Evolutionary conservation across 2,888 invertebrate genomes (phyloP), one percentile per base, ranked within the genome.

Genomic region (Tinea trinotella): DNA sequence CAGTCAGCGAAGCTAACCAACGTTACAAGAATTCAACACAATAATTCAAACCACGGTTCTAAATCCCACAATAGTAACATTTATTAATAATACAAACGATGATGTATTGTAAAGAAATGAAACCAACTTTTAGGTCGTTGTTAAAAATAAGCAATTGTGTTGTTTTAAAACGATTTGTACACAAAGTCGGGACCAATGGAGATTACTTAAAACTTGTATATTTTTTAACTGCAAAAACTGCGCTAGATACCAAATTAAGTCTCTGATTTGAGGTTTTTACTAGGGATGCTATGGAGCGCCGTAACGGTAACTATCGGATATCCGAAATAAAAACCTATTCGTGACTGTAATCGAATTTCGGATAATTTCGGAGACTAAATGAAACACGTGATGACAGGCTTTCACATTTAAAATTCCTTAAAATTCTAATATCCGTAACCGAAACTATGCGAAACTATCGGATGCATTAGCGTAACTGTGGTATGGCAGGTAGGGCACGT

Each of bases 201-300:
- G 46, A 46, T 46, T 46, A 46, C 19, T 46, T 17, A 46, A 46
- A 46, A 46, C 46, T 46, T 40, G 40, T 40, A 18, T 19, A 19
- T 46, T 46, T 46, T 40, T 3, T 17, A 19, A 46, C 46, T 19
- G 15, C 18, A 46, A 40, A 30, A 12, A n/a, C 18, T 46, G 46
- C 46, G 19, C 46, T 10, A 46, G 46, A 2, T 19, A 19, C 46
- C 13, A 40, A 40, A 40, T 40, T 40, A 40, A 40, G 40, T 13
- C 40, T 40, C n/a, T 15, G 40, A 40, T 40, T 40, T 40, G 40
- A 40, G 13, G 30, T 40, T 40, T 40, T 12, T 40, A n/a, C n/a
- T n/a, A n/a, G n/a, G n/a, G n/a, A n/a, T n/a, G n/a, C n/a, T n/a
- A n/a, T n/a, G n/a, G n/a, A n/a, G n/a, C n/a, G n/a, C n/a, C n/a